These are phyloP conservation scores for Ichneumon xanthorius DNA, from an alignment of 2,888 invertebrate genomes.

Conservation along the genomic window DNA sequence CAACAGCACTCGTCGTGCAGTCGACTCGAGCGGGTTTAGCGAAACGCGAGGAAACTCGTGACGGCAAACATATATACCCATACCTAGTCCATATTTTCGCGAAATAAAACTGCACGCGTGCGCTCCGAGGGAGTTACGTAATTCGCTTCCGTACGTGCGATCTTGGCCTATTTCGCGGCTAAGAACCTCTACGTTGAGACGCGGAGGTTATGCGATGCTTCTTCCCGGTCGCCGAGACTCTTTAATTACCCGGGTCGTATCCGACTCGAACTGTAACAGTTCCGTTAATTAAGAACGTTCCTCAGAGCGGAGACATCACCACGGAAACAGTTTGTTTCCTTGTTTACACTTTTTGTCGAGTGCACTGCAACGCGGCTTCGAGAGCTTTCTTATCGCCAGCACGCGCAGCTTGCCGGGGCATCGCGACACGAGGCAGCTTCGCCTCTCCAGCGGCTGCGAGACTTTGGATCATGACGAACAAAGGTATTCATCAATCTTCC, in stretches of 20 bases:
- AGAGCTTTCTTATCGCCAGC: conserved; percentile 1
- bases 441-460: not conserved
- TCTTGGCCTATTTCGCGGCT: conserved; percentile 57
- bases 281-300: not conserved
- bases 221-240: not conserved
- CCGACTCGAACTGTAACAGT: not conserved
- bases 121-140: conserved; percentile 42
- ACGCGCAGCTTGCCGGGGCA: not conserved
- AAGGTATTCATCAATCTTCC: conserved; percentile 11
- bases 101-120: conserved; percentile 42
- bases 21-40: conserved; percentile 15
- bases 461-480: not conserved
- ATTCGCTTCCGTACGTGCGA: conserved; percentile 39
- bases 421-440: not conserved
- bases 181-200: conserved; percentile 13
- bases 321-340: not conserved
- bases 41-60: conserved; percentile 44
- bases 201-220: conserved; percentile 1
- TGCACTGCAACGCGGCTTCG: not conserved
- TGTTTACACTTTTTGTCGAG: not conserved
- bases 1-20: conserved; percentile 20
- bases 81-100: conserved; percentile 4
- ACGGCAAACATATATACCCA: conserved; percentile 1
- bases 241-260: not conserved
- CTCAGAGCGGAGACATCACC: not conserved